Evolutionary conservation across 1,140 invertebrate genomes (phyloP).

Genomic region (Glomeris maerens): DNA sequence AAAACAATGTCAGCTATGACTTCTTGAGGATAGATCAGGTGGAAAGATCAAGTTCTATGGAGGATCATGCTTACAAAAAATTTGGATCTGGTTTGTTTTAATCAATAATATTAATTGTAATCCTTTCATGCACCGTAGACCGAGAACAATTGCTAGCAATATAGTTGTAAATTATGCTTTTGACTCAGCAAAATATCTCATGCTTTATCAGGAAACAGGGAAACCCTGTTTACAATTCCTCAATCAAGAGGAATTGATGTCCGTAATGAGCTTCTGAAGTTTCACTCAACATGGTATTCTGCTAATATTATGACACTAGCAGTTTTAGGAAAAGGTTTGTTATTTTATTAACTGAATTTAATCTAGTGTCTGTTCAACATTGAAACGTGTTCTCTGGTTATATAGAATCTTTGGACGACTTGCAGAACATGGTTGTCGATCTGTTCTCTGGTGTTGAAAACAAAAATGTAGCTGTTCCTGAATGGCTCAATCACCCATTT

Average conservation of each 20-base stretch:
- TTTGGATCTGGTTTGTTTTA: conserved; percentile 53
- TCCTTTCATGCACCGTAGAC: too few relatives aligned
- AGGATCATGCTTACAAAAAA: conserved; percentile 69
- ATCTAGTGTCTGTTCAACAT: too few relatives aligned
- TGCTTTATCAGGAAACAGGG: conserved; percentile 48
- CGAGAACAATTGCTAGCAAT: too few relatives aligned
- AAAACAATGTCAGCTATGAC: conserved; percentile 82
- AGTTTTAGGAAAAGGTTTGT: conserved; percentile 83
- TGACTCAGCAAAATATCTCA: too few relatives aligned
- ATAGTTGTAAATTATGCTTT: too few relatives aligned
- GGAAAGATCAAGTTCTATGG: conserved; percentile 59
- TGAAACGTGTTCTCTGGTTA: too few relatives aligned
- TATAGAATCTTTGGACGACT: conserved; percentile 68
- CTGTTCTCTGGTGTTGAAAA: conserved; percentile 68
- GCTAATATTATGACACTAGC: conserved; percentile 80
- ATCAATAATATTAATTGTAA: too few relatives aligned
- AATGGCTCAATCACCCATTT: conserved; percentile 70
- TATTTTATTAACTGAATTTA: too few relatives aligned
- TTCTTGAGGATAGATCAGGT: conserved; percentile 75
- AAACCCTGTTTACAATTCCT: conserved; percentile 66
- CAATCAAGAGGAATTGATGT: conserved; percentile 63
- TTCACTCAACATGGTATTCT: conserved; percentile 85
- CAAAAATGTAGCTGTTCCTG: conserved; percentile 51
- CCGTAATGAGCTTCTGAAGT: conserved; percentile 70
- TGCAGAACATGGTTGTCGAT: conserved; percentile 60